Conservation (phyloP, 2,888 invertebrate species). For the Leptura quadrifasciata region DNA sequence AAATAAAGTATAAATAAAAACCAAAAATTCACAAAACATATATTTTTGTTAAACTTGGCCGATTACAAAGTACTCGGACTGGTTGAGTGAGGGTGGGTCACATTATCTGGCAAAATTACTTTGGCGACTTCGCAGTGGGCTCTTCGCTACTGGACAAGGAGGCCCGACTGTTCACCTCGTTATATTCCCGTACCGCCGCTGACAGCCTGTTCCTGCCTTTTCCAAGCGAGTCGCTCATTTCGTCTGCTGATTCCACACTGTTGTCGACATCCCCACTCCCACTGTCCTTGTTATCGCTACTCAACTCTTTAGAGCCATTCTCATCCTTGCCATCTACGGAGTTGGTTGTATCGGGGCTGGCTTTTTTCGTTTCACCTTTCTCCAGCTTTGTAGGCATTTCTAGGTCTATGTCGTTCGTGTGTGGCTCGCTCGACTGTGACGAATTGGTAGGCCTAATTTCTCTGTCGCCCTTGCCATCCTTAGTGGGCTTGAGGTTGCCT, state of each 20-base stretch:
- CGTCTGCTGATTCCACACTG: too few species aligned
- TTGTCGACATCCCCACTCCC: too few species aligned
- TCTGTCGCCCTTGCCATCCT: slow-evolving; percentile 4
- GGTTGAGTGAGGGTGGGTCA: too few species aligned
- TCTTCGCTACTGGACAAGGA: neutral
- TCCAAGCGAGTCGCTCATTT: too few species aligned
- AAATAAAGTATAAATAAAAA: too few species aligned
- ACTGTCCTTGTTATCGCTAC: too few species aligned
- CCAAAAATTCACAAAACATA: too few species aligned
- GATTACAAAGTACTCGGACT: too few species aligned
- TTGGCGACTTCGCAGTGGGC: too few species aligned
- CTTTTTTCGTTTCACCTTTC: neutral
- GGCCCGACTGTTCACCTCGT: neutral
- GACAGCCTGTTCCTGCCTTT: neutral
- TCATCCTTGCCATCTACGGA: neutral
- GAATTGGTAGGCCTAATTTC: neutral
- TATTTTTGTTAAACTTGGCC: too few species aligned
- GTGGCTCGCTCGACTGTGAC: neutral
- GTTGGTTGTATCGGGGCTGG: neutral
- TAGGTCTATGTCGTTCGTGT: neutral
- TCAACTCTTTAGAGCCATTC: neutral
- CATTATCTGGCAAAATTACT: too few species aligned
- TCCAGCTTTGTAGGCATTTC: slow-evolving; percentile 31
- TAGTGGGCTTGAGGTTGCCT: neutral
- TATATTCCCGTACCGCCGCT: neutral